Conservation (phyloP, 2,797 vertebrate species). For the Gymnothorax reevesii region DNA sequence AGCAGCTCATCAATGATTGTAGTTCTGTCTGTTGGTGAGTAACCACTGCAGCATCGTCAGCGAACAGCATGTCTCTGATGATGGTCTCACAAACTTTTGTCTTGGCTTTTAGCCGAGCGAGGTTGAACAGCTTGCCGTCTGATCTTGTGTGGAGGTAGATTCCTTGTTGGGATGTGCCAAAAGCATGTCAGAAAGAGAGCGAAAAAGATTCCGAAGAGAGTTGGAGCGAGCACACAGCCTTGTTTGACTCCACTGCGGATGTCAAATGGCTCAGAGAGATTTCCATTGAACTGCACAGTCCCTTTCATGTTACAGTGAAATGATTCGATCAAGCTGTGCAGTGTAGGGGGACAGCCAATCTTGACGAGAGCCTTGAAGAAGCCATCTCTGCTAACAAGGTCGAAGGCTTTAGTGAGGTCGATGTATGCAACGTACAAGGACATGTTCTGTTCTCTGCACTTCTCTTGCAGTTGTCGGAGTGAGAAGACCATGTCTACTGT, state of each 20-base stretch:
- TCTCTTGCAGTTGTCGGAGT: no score
- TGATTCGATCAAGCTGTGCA: not conserved
- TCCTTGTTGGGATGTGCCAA: not conserved
- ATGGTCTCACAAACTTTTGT: not conserved
- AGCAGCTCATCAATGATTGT: no score
- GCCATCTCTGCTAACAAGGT: not conserved
- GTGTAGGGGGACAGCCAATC: not conserved
- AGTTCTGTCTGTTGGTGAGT: no score
- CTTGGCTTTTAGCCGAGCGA: not conserved
- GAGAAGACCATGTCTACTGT: no score
- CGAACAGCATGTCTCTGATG: slow-evolving; percentile 6
- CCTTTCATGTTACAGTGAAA: not conserved
- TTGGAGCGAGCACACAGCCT: not conserved
- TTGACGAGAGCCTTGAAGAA: not conserved
- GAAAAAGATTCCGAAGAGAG: not conserved
- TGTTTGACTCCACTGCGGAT: not conserved
- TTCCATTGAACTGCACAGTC: not conserved
- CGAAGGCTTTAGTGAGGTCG: no score
- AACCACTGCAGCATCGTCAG: not conserved
- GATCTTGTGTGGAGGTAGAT: not conserved
- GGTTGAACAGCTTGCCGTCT: not conserved
- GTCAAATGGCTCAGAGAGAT: not conserved
- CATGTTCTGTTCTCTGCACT: no score
- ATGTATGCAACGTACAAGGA: no score
- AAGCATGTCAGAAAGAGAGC: not conserved